Percentiles rank a stretch among this genome's conserved stretches.
Evolutionary conservation across 2,797 vertebrate genomes (phyloP).

Genomic region (Squalus acanthias): DNA sequence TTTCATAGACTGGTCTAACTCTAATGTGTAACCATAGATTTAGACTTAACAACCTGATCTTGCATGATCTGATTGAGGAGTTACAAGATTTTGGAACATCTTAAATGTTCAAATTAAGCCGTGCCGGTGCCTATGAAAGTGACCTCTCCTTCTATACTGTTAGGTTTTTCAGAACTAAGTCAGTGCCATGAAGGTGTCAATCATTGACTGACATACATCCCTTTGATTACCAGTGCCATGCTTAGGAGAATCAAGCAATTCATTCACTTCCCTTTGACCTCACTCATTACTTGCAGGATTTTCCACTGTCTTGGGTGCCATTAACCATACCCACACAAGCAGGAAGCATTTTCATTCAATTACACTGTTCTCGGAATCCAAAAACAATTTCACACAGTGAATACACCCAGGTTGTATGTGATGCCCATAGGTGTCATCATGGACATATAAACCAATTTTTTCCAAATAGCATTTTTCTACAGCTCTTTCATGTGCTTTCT

Average conservation of each 20-base stretch:
- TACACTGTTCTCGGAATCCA: not conserved
- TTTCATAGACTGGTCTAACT: too few relatives aligned
- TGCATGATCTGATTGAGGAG: too few relatives aligned
- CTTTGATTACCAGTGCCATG: not conserved
- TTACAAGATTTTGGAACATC: too few relatives aligned
- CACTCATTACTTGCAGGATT: not conserved
- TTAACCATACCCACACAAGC: too few relatives aligned
- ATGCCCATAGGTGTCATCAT: not conserved
- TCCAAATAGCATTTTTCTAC: not conserved
- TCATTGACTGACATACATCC: not conserved
- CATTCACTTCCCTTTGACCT: not conserved
- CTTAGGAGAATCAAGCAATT: not conserved
- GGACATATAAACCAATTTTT: not conserved
- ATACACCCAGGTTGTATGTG: not conserved
- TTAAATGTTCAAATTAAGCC: too few relatives aligned
- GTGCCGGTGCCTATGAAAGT: not conserved
- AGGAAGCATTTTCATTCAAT: not conserved
- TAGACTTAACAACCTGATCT: too few relatives aligned
- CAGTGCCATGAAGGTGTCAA: not conserved
- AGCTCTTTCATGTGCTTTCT: too few relatives aligned
- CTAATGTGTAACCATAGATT: too few relatives aligned
- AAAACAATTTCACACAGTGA: not conserved
- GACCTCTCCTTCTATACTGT: not conserved
- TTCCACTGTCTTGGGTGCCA: too few relatives aligned
- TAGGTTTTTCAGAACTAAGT: not conserved